phyloP scores from a whole-genome alignment of 2,113 vertebrate genomes.

The Chaetura pelagica region DNA sequence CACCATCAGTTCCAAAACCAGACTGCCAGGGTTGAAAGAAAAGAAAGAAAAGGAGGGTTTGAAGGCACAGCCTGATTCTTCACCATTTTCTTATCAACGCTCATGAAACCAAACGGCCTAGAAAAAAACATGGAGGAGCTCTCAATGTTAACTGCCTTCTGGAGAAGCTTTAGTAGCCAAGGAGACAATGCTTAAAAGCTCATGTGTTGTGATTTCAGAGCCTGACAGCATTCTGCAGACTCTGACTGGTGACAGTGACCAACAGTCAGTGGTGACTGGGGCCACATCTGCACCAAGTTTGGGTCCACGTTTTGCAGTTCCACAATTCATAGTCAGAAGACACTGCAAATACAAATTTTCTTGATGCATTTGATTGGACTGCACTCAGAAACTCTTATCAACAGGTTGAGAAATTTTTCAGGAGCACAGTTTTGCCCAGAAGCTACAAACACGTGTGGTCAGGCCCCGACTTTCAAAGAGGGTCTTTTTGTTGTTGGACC shows the following conservation, averaged over 20 bases:
- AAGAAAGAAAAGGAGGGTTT: neutral
- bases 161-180: neutral
- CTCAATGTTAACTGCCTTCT: neutral
- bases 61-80: neutral
- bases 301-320: neutral
- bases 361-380: neutral
- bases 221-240: neutral
- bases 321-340: neutral
- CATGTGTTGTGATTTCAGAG: neutral
- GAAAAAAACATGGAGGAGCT: neutral
- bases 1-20: neutral
- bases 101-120: neutral
- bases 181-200: neutral
- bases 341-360: neutral
- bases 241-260: neutral
- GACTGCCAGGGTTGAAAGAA: neutral
- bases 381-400: neutral
- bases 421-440: neutral
- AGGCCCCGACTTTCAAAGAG: neutral
- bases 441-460: accelerated
- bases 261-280: neutral
- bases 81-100: neutral
- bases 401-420: neutral
- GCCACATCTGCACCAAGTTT: neutral
- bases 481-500: neutral